phyloP scores from a whole-genome alignment of 2,888 invertebrate species.

The Sarcophaga subvicina region DNA sequence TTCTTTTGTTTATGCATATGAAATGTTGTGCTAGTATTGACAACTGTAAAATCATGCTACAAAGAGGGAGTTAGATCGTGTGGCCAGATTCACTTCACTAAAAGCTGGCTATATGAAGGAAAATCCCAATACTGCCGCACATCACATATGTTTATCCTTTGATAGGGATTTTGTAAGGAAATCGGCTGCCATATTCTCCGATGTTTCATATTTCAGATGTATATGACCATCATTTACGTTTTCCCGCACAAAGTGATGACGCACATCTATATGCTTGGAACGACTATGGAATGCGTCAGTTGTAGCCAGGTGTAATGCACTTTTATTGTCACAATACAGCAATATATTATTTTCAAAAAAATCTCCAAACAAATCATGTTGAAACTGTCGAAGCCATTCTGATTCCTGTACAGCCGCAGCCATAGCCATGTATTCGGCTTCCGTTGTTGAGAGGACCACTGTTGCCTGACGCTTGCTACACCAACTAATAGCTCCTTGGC shows the following conservation, averaged over 20 bases:
- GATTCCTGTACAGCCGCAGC: slow-evolving; percentile 36
- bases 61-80: neutral
- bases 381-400: slow-evolving; percentile 59
- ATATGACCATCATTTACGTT: slow-evolving; percentile 15
- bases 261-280: slow-evolving; percentile 32
- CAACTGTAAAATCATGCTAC: too few relatives aligned
- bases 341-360: neutral
- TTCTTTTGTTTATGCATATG: too few relatives aligned
- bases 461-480: slow-evolving; percentile 55
- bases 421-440: slow-evolving; percentile 54
- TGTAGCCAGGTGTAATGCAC: slow-evolving; percentile 12
- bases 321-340: slow-evolving; percentile 16
- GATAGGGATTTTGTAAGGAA: slow-evolving; percentile 19
- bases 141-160: slow-evolving; percentile 22
- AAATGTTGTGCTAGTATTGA: too few relatives aligned
- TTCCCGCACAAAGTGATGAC: slow-evolving; percentile 31
- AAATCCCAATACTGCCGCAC: slow-evolving; percentile 4
- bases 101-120: slow-evolving; percentile 27
- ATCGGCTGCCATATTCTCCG: slow-evolving; percentile 17
- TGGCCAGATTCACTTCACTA: slow-evolving; percentile 29
- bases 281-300: slow-evolving; percentile 23
- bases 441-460: slow-evolving; percentile 38
- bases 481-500: slow-evolving; percentile 62
- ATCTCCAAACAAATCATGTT: slow-evolving; percentile 34
- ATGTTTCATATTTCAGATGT: neutral